Base-by-base conservation (phyloP, 2,888 invertebrate species). In the Phalera bucephala region DNA sequence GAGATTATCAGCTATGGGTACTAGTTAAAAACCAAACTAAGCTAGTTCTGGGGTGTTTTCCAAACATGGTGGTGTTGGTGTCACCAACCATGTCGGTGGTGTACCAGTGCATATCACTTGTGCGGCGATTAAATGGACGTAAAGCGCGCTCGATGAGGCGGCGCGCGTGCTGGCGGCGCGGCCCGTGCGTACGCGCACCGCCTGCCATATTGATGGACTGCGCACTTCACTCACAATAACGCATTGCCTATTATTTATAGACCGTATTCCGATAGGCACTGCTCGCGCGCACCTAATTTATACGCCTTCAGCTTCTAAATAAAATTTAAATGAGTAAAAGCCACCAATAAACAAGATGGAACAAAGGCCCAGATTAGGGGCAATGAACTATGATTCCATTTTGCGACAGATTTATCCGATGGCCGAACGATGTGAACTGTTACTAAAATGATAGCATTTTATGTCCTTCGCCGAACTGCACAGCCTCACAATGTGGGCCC, bases 321-420 rank as follows among this genome's bases (percentile, higher is more conserved):
- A 46, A 37, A 48, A 17, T 3, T 17, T 17, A 5, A 61, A 54
- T 47, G 44, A 52, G 33, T 33, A 41, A 38, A 44, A 46, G 48
- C 43, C 52, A 37, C 41, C 54, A 36, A 60, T 62, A 63, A 57
- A 59, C 51, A 51, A 59, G 45, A 55, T 35, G 47, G 49, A 59
- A 57, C 59, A 55, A 58, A 57, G 56, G 45, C 47, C 33, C 49
- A 47, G 37, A 40, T 31, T 41, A 44, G 27, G 71, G 64, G 51
- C 72, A 63, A 63, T 68, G 70, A 69, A 69, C 74, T 66, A 49
- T 52, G 61, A 58, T 61, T 57, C 57, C 43, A 54, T 52, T 57
- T 51, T 46, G 61, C 48, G 78, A 78, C 73, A 78, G 77, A 80
- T 80, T 80, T 80, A 81, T 80, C 58, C 65, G 51, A 44, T 56